Base-by-base conservation (phyloP, 37 sponge, comb jelly and placozoan species). In the Aphrocallistes beatrix region DNA sequence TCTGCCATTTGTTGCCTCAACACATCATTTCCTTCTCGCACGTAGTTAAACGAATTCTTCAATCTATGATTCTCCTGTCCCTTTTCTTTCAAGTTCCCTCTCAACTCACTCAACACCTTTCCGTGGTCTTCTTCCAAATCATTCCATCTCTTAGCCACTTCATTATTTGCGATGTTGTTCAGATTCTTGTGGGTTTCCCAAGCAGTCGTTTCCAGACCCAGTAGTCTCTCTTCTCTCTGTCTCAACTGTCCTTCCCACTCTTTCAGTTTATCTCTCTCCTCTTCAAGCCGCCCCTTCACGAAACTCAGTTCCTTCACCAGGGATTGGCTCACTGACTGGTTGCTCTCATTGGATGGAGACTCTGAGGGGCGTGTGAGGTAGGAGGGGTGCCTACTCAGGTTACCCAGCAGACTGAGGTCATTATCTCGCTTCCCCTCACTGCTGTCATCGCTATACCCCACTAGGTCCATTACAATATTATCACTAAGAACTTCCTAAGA, bases 151-250 rank as follows among this genome's bases (percentile, higher is more conserved):
- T 60, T 60, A 30, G 75, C 75, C 34, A 60, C 75, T 60, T 60
- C 75, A 13, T 30, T 60, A 28, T 1, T 60, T 3, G 75, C 75
- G 6, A 60, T 60, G 75, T 30, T 60, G 34, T 13, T 28, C 75
- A 60, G 34, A 13, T 60, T 60, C 75, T 60, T 60, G 75, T 60
- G 75, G 34, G 75, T 30, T 13, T 60, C 75, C 75, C 75, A 60
- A 1, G 75, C 75, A 60, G 75, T 60, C 21, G 6, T 21, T 30
- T 60, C 75, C 34, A 60, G 75, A 60, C 28, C 10, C 17, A 60
- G 75, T 6, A 60, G 75, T 28, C 75, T 60, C 75, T 60, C 75
- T 13, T 60, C 75, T 28, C 75, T 3, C 75, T 13, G 17, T 13
- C 75, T 60, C 6, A 60, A 30, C 75, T 13, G 75, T 13, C 34